These are phyloP conservation scores for Carapus acus DNA, from an alignment of 2,797 vertebrate species.

Conservation along the genomic window DNA sequence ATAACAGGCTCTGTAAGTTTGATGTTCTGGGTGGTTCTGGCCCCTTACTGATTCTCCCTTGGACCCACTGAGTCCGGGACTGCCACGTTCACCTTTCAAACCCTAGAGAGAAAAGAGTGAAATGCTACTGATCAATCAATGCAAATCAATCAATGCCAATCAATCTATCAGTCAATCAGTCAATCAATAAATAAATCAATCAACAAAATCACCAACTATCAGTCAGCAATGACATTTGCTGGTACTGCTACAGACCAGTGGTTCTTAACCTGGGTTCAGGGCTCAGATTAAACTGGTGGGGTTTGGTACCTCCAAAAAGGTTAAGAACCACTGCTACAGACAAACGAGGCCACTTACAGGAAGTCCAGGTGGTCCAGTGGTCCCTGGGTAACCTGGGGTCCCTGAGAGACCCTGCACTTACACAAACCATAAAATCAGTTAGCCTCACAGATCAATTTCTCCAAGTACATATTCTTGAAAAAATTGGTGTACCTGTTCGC, in stretches of 20 bases:
- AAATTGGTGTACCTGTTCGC: conserved; percentile 80
- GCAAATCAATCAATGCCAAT: too few relatives aligned
- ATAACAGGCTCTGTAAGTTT: neutral
- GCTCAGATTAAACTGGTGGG: too few relatives aligned
- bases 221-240: too few relatives aligned
- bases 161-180: too few relatives aligned
- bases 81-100: conserved; percentile 87
- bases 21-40: neutral
- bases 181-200: too few relatives aligned
- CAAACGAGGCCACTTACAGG: conserved; percentile 82
- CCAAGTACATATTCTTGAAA: conserved; percentile 20
- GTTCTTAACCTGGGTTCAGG: too few relatives aligned
- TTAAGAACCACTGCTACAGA: too few relatives aligned
- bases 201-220: too few relatives aligned
- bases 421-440: conserved; percentile 36
- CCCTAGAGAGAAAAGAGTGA: conserved; percentile 74
- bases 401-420: conserved; percentile 82
- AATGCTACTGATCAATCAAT: too few relatives aligned
- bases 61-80: conserved; percentile 72
- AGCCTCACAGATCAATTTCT: conserved; percentile 36
- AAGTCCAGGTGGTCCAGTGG: conserved; percentile 85
- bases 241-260: too few relatives aligned
- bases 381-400: conserved; percentile 85
- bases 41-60: conserved; percentile 90
- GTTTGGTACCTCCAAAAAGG: too few relatives aligned